phyloP scores from a whole-genome alignment of 2,888 invertebrate genomes.

The Microctonus hyperodae region DNA sequence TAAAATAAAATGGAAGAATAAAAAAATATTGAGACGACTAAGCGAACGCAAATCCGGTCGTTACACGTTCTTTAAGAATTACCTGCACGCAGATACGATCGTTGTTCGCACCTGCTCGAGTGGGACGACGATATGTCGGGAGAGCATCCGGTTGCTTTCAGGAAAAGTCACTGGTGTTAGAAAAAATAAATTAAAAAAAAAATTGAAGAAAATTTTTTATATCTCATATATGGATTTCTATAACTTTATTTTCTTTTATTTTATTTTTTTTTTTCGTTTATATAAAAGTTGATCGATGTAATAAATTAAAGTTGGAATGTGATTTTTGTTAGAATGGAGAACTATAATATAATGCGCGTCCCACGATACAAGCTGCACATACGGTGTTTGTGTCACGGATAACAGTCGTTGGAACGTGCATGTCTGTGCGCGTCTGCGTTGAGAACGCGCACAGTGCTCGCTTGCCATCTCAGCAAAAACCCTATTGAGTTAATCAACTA shows the following conservation, averaged over 20 bases:
- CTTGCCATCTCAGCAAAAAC: slow-evolving; percentile 58
- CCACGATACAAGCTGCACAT: background rate
- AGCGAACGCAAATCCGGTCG: slow-evolving; percentile 40
- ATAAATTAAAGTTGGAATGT: background rate
- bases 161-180: slow-evolving; percentile 10
- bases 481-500: slow-evolving; percentile 64
- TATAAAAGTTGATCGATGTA: background rate
- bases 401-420: slow-evolving; percentile 30
- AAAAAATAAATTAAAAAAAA: slow-evolving; percentile 3
- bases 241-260: background rate
- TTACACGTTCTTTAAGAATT: slow-evolving; percentile 44
- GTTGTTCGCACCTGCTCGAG: slow-evolving; percentile 47
- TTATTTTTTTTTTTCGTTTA: background rate
- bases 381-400: slow-evolving; percentile 34
- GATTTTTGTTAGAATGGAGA: slow-evolving; percentile 37
- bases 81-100: slow-evolving; percentile 48
- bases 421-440: slow-evolving; percentile 36
- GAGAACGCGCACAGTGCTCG: slow-evolving; percentile 42
- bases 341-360: slow-evolving; percentile 42
- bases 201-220: background rate
- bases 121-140: slow-evolving; percentile 20
- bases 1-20: slow-evolving; percentile 14
- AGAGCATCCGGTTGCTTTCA: slow-evolving; percentile 25
- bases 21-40: slow-evolving; percentile 18
- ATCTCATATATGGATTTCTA: background rate